Evolutionary conservation across 92 coral and sea anemone species (phyloP), one percentile per base, ranked within the genome.

Genomic region (Ricordea florida): DNA sequence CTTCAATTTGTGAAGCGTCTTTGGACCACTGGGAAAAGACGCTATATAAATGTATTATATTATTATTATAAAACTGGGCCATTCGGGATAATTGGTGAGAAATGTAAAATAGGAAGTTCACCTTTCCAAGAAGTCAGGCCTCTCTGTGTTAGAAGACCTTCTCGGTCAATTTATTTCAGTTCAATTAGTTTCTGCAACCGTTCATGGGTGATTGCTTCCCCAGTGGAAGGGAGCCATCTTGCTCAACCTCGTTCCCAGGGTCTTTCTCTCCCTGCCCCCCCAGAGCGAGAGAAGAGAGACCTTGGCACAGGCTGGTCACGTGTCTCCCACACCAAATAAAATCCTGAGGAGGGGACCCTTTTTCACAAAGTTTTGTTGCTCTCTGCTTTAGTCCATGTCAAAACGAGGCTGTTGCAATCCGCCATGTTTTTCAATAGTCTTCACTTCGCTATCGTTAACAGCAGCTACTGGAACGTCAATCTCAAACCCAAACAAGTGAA

Each of bases 211-310:
- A n/a, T n/a, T n/a, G n/a, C n/a, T n/a, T n/a, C n/a, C n/a, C n/a
- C n/a, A n/a, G n/a, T n/a, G n/a, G n/a, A n/a, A n/a, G n/a, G n/a
- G n/a, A n/a, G n/a, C n/a, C n/a, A n/a, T n/a, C n/a, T n/a, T n/a
- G n/a, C n/a, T n/a, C 62, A 76, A 52, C 53, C 52, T 63, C 23
- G 76, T 69, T 49, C 62, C 76, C 76, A 69, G 76, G 76, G 76
- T 69, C 60, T 50, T 29, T 34, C 47, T 31, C 22, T 29, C 47
- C 14, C 77, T 40, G 49, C 13, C 51, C 45, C 30, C 30, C 2
- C 10, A n/a, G 51, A 35, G 63, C 63, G 51, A 46, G 24, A n/a
- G 77, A 57, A 31, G 62, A 69, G 32, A 50, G 62, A 51, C 65
- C 65, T 63, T 69, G 77, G 65, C 10, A 26, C 36, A 36, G 50